Evolutionary conservation across 2,113 vertebrate genomes (phyloP), one percentile per base, ranked within the genome.

Genomic region (Rhinogobius similis): DNA sequence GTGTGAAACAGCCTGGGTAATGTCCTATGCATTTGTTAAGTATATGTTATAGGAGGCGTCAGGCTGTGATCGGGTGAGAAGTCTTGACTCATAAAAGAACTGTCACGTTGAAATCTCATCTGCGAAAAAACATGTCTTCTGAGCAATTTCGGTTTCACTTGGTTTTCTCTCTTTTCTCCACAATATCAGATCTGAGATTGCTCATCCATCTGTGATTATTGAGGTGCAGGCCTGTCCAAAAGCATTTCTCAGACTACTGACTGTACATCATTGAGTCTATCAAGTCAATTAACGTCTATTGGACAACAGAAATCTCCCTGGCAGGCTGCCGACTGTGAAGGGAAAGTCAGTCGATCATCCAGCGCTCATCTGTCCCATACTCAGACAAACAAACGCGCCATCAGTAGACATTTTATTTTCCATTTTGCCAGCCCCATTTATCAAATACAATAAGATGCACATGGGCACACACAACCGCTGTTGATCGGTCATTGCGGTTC

Each of bases 391-490:
- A 77, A 86, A 81, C 82, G 82, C 62, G 8, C 56, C 55, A 69
- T 59, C 83, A 87, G 82, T 82, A 81, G 81, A 76, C 82, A 81
- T 88, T 91, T 84, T 71, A 85, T 88, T 92, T 90, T 87, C 79
- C 81, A 88, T 88, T 90, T 90, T 87, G 88, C 87, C 87, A 88
- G 89, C 89, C 91, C 83, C 72, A 90, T 92, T 93, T 92, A 92
- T 92, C 90, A 87, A 80, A 88, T 80, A 77, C 77, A 89, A 82
- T 79, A 78, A 68, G 65, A 70, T 70, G 64, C 89, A 87, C 84
- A 77, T 82, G 77, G 70, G 78, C 86, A 81, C 81, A 79, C 81
- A 77, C 68, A 23, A 55, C 71, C 71, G 77, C 77, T 69, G 77
- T 69, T 75, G 83, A 78, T 73, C 72, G 82, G 81, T 85, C 83